These are phyloP conservation scores for Echinarachnius parma DNA, from an alignment of 53 echinoderm and acorn worm genomes.

Conservation along the genomic window DNA sequence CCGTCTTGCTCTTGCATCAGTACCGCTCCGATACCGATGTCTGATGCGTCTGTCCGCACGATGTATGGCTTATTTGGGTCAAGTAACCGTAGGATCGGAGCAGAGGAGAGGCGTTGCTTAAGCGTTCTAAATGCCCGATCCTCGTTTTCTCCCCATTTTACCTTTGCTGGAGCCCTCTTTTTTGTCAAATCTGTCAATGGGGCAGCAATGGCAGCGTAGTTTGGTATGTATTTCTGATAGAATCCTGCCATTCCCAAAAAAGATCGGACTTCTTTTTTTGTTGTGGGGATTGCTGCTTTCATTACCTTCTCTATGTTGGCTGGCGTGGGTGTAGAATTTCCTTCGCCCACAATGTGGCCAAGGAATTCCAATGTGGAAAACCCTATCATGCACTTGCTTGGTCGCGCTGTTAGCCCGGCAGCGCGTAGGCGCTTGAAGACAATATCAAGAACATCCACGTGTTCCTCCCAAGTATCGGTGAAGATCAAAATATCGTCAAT, in stretches of 20 bases:
- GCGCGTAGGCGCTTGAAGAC: conserved; percentile 33
- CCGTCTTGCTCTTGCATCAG: too few species aligned
- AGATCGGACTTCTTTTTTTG: neutral
- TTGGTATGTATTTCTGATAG: too few species aligned
- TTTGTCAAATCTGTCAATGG: too few species aligned
- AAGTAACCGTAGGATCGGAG: too few species aligned
- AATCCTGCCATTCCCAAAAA: neutral
- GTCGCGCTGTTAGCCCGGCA: conserved; percentile 57
- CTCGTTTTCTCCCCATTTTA: too few species aligned
- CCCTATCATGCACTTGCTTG: conserved; percentile 51
- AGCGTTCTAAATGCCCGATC: too few species aligned
- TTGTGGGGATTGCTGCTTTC: neutral
- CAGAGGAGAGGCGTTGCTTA: too few species aligned
- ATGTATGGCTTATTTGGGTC: too few species aligned
- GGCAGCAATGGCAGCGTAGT: too few species aligned
- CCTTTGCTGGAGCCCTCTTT: too few species aligned
- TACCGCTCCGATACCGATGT: too few species aligned
- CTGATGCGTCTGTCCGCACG: too few species aligned
- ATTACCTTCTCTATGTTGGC: conserved; percentile 23
- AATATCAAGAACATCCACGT: conserved; percentile 1
- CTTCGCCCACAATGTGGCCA: conserved; percentile 53
- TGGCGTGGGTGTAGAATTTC: conserved; percentile 29
- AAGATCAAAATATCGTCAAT: conserved; percentile 61
- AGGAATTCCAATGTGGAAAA: conserved; percentile 51
- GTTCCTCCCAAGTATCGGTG: conserved; percentile 52